A percentile compares a stretch with the other conserved stretches of the same genome.
phyloP scores from a whole-genome alignment of 2,113 vertebrate species.

The Tenebrosternarchus preto region DNA sequence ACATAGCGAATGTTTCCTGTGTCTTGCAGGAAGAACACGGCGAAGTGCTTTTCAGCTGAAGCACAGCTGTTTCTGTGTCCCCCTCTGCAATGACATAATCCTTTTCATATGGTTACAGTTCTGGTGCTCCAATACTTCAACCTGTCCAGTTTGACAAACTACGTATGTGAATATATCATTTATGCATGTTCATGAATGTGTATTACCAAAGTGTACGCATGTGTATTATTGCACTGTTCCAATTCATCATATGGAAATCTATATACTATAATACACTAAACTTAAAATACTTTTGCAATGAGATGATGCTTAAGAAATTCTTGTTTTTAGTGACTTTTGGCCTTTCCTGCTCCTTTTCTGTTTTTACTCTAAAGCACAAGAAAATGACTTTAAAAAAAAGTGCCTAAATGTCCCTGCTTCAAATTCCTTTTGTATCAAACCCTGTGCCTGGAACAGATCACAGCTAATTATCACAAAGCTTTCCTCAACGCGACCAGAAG shows the following conservation, averaged over 20 bases:
- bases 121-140: conserved; percentile 12
- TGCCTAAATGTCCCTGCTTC: neutral
- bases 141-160: too few species aligned
- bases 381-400: too few species aligned
- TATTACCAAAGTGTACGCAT: too few species aligned
- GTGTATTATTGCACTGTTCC: too few species aligned
- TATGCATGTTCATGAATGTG: neutral
- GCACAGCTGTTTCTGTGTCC: conserved; percentile 59
- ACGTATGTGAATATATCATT: too few species aligned
- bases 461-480: neutral
- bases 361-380: too few species aligned
- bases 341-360: too few species aligned
- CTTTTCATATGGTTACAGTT: conserved; percentile 42
- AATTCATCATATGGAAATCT: too few species aligned
- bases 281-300: too few species aligned
- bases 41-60: conserved; percentile 56
- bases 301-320: too few species aligned
- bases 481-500: neutral
- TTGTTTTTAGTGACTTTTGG: too few species aligned
- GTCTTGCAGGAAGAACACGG: conserved; percentile 40
- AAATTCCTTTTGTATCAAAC: neutral
- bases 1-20: conserved; percentile 42
- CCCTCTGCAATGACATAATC: conserved; percentile 37
- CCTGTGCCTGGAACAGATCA: conserved; percentile 13
- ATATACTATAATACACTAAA: too few species aligned